Conservation (phyloP, 2,888 invertebrate species). For the Aphrophora alni region DNA sequence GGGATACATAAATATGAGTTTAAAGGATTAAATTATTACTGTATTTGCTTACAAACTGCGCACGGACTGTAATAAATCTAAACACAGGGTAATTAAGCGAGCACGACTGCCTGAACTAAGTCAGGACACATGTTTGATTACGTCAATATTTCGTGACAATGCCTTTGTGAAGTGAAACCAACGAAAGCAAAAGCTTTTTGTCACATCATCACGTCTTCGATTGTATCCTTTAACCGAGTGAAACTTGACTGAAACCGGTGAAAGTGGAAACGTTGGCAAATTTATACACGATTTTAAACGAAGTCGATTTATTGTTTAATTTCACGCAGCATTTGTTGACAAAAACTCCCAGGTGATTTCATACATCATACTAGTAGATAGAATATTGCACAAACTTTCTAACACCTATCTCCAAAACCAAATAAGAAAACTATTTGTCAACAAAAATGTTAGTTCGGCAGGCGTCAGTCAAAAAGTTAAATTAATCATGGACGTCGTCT, state of each 20-base stretch:
- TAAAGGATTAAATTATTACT: neutral
- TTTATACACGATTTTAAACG: neutral
- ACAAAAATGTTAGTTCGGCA: no score
- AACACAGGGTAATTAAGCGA: neutral
- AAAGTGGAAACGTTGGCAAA: neutral
- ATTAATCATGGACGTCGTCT: no score
- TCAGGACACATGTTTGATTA: neutral
- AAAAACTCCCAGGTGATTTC: neutral
- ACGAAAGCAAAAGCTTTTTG: constrained; percentile 1
- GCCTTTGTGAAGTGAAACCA: neutral
- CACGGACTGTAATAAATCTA: neutral
- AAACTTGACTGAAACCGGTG: neutral
- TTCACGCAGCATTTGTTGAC: neutral
- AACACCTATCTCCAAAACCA: no score
- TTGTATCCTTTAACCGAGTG: neutral
- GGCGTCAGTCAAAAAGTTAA: no score
- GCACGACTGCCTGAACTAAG: neutral
- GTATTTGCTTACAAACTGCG: neutral
- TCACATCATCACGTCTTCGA: neutral
- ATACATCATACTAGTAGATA: no score
- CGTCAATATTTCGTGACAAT: constrained; percentile 9
- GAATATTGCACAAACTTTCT: no score
- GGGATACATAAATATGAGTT: no score
- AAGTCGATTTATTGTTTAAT: neutral
- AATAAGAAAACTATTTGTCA: no score